phyloP scores from a whole-genome alignment of 2,113 vertebrate species.

The Nibea albiflora region DNA sequence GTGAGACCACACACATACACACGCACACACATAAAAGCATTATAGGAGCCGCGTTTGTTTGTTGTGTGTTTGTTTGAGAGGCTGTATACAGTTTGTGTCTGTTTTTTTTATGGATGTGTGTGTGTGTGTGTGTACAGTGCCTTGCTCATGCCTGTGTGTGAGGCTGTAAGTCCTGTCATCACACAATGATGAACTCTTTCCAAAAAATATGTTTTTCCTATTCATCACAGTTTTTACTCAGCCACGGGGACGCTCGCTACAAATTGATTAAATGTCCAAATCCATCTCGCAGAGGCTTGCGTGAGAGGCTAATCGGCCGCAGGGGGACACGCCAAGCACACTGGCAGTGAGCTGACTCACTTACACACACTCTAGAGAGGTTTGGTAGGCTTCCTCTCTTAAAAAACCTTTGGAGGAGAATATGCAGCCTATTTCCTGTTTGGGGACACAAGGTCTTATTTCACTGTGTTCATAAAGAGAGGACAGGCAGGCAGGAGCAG shows the following conservation, averaged over 20 bases:
- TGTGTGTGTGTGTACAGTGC: neutral
- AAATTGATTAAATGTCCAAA: conserved; percentile 60
- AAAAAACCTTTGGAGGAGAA: conserved; percentile 51
- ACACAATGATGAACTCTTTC: conserved; percentile 24
- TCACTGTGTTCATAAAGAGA: conserved; percentile 60
- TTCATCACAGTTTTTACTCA: conserved; percentile 25
- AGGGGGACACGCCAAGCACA: conserved; percentile 49
- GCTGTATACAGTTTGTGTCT: neutral
- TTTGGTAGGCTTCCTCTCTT: conserved; percentile 31
- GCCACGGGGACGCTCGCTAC: conserved; percentile 34
- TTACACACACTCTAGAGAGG: conserved; percentile 41
- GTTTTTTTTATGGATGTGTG: conserved; percentile 31
- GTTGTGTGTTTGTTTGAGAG: conserved; percentile 33
- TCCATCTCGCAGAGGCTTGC: conserved; percentile 56
- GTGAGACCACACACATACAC: conserved; percentile 77
- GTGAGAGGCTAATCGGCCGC: conserved; percentile 68
- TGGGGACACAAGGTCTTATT: conserved; percentile 63
- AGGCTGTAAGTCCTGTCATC: conserved; percentile 7
- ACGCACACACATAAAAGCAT: conserved; percentile 29
- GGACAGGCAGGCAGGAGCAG: conserved; percentile 41
- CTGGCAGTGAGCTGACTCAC: conserved; percentile 39
- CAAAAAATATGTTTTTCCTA: conserved; percentile 31
- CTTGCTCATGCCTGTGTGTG: neutral
- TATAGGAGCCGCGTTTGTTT: conserved; percentile 40
- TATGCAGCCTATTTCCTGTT: conserved; percentile 57